Evolutionary conservation across 2,113 vertebrate species (phyloP).

Genomic region (Origma solitaria): DNA sequence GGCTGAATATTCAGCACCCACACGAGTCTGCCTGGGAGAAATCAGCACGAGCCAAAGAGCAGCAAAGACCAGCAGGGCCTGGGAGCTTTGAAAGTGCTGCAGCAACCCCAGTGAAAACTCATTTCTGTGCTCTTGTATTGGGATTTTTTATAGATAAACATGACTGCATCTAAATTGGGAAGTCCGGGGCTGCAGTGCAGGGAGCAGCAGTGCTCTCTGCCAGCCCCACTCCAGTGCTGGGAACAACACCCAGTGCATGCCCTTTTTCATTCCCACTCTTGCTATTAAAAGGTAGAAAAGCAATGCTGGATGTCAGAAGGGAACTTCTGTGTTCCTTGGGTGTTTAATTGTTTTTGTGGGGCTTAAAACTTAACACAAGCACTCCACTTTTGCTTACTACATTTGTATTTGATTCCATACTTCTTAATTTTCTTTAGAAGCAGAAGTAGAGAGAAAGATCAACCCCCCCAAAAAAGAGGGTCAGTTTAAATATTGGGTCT

Average conservation of each 20-base stretch:
- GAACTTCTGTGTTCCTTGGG: background rate
- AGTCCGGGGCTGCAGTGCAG: background rate
- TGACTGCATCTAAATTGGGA: background rate
- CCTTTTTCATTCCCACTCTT: background rate
- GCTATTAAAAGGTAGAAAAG: background rate
- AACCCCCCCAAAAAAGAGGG: background rate
- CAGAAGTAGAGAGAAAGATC: background rate
- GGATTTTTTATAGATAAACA: background rate
- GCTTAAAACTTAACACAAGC: background rate
- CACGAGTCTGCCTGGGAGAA: background rate
- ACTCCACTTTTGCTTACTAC: background rate
- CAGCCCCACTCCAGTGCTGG: background rate
- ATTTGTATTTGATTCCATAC: background rate
- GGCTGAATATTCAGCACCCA: background rate
- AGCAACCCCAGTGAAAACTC: background rate
- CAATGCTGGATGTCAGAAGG: background rate
- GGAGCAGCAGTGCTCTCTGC: background rate
- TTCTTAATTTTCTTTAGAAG: background rate
- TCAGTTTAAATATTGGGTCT: background rate
- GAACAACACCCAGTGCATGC: fast-evolving
- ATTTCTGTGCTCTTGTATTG: background rate
- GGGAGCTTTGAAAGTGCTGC: background rate
- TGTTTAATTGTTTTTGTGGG: background rate
- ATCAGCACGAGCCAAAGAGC: background rate
- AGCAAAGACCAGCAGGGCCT: background rate